Evolutionary conservation across 2,888 invertebrate genomes (phyloP).

Genomic region (Cephus rjabovi): DNA sequence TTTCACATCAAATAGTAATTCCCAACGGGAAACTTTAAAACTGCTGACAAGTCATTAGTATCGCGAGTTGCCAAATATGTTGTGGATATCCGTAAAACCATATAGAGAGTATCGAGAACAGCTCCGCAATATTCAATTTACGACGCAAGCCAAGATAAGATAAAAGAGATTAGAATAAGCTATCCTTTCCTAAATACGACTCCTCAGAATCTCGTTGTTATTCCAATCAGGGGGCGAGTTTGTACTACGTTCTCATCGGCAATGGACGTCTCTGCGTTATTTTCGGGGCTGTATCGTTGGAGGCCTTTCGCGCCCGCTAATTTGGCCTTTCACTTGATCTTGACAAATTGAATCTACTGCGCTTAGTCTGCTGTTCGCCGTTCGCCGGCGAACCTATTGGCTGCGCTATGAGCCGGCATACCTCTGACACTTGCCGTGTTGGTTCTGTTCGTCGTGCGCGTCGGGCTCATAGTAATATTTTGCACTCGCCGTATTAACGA

Average conservation of each 20-base stretch:
- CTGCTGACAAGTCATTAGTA: not conserved
- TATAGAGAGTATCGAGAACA: not conserved
- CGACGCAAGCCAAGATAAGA: not conserved
- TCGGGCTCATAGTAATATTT: not conserved
- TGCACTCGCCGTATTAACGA: not conserved
- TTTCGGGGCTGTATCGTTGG: conserved; percentile 30
- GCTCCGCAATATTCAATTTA: not conserved
- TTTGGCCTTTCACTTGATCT: conserved; percentile 45
- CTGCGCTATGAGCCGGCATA: not conserved
- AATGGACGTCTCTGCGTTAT: conserved; percentile 17
- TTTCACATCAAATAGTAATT: not conserved
- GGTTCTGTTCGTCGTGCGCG: not conserved
- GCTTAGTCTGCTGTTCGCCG: not conserved
- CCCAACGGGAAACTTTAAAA: not conserved
- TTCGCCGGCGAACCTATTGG: conserved; percentile 14
- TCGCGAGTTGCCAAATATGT: not conserved
- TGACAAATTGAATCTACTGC: conserved; percentile 34
- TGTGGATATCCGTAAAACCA: not conserved
- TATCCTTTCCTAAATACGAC: not conserved
- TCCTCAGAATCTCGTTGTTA: not conserved
- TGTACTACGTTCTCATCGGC: not conserved
- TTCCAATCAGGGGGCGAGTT: not conserved
- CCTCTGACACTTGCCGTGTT: not conserved
- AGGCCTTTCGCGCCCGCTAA: conserved; percentile 28
- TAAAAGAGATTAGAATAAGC: not conserved